Conservation (phyloP, 2,113 vertebrate species). For the Chamaea fasciata region DNA sequence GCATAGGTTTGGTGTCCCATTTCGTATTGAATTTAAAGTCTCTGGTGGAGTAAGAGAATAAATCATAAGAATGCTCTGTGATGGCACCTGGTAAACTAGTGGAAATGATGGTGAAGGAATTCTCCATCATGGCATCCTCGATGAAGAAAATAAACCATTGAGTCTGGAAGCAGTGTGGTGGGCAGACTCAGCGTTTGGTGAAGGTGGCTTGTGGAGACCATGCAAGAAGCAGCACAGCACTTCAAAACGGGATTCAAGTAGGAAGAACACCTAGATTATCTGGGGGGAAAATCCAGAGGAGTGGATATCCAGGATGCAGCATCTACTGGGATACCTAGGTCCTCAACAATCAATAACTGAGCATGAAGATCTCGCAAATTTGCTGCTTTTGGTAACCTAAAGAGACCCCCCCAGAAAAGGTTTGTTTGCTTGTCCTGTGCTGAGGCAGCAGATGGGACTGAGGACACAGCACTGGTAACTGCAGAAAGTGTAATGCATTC, state of each 20-base stretch:
- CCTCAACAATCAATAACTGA: accelerated
- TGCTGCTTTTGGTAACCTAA: background rate
- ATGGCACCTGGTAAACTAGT: background rate
- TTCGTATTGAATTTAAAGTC: background rate
- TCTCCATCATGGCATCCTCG: background rate
- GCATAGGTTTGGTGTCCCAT: background rate
- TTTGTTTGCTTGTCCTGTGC: background rate
- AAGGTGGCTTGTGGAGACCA: background rate
- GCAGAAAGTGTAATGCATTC: conserved; percentile 37
- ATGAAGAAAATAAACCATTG: background rate
- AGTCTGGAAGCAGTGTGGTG: background rate
- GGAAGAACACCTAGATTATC: background rate
- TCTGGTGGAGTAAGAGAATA: background rate
- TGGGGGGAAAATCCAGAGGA: background rate
- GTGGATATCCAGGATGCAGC: background rate
- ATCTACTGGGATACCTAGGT: background rate
- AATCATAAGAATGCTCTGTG: background rate
- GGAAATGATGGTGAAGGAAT: background rate
- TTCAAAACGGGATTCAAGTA: background rate
- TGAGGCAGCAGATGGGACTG: background rate
- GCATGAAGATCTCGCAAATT: background rate
- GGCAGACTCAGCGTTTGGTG: background rate
- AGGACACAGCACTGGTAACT: background rate
- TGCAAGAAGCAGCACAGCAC: background rate
- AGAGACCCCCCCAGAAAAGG: background rate